Base-by-base conservation (phyloP, 2,888 invertebrate genomes). In the Rhingia campestris region DNA sequence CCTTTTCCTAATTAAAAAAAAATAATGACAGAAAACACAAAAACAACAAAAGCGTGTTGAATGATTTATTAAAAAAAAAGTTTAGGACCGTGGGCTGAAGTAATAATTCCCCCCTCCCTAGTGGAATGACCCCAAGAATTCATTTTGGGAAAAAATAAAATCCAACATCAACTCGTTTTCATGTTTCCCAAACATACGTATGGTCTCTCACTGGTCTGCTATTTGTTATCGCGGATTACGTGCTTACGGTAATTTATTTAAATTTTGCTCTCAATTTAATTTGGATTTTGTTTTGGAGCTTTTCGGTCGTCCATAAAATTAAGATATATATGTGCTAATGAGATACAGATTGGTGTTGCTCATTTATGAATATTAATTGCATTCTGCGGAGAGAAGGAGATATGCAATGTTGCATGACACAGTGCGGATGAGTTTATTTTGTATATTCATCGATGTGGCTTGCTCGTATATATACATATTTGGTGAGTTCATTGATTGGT, bases 181-280 rank as follows among this genome's bases (percentile, higher is more conserved):
- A 66, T 67, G 45, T 45, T 70, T 56, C 66, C 22, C 43, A 12
- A 10, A 35, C 30, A 45, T 33, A 58, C 63, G 53, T 22, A 22
- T 2, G 22, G 22, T 22, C 22, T 22, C n/a, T n/a, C n/a, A n/a
- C n/a, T 59, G 64, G 45, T 59, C 70, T 73, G 72, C 56, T 63
- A 51, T 77, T 77, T 82, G 54, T 77, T 82, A 77, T 77, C 67
- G 77, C 77, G 73, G 61, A 82, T 82, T 77, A 81, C 72, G 77
- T 77, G 67, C 76, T 67, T 67, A 56, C 72, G 58, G 77, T 69
- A 79, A 82, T 82, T 82, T 79, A 82, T 82, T 82, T 82, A 82
- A 82, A 82, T 82, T 82, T 82, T 82, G 73, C 73, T 82, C 77
- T 74, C 79, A 82, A 75, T 81, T 74, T 75, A 75, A 75, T 75